Base-by-base conservation (phyloP, 1,140 invertebrate genomes). In the Latrodectus geometricus region DNA sequence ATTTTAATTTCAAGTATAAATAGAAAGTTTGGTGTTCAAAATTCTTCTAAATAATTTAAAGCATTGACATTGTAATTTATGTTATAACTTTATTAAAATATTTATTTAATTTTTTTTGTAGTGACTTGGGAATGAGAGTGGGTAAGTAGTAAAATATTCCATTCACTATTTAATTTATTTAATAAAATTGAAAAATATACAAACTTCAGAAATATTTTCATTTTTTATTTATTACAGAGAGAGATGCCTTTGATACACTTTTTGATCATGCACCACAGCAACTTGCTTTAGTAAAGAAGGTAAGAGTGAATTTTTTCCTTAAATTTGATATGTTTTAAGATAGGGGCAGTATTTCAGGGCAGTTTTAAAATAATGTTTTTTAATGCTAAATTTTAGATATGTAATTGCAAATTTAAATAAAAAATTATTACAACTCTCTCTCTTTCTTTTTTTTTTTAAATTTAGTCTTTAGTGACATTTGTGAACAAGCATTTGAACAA, bases 181-280 rank as follows among this genome's bases (percentile, higher is more conserved):
- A 35, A 35, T n/a, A 35, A 35, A 35, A 35, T 35, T 35, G 35
- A 35, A 35, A 35, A 35, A 35, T 35, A 5, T 35, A 35, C 35
- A 5, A 35, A 5, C 35, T 17, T 72, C 14, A 72, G n/a, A 75
- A 50, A 48, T 15, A 49, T 78, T 78, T 78, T 0, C 56, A 17
- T 9, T 72, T 52, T 50, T 61, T 61, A 11, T 50, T 76, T 69
- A 21, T 77, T 56, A 68, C 66, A 87, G 85, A 88, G 90, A 92
- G 98, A 87, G 98, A 99, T 93, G 98, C 98, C 0, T 99, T 99
- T 92, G 98, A 99, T 91, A 97, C 97, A 2, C 92, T 99, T n/a
- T 98, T 99, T 91, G 98, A 99, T 92, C 97, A 98, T 92, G 97
- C 97, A 20, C 98, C 98, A 0, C 98, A 99, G 88, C 99, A 99